Evolutionary conservation across 2,888 invertebrate species (phyloP).

Genomic region (Xylota sylvarum): DNA sequence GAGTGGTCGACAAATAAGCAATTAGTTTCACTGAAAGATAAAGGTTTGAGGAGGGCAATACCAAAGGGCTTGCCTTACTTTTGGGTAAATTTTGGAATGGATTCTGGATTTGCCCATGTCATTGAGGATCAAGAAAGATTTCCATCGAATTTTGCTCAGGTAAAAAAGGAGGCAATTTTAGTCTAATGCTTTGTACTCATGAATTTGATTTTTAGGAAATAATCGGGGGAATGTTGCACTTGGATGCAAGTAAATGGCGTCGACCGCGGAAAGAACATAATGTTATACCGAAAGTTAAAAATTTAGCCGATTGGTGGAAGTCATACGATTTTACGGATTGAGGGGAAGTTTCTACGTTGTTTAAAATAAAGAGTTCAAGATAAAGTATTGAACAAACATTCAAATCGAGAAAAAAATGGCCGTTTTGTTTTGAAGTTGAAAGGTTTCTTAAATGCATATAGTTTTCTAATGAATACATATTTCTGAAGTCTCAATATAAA

Average conservation of each 20-base stretch:
- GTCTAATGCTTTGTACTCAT: slow-evolving; percentile 45
- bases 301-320: slow-evolving; percentile 90
- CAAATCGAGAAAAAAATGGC: no score
- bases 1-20: slow-evolving; percentile 99
- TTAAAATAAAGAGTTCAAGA: neutral
- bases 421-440: no score
- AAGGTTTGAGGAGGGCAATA: slow-evolving; percentile 91
- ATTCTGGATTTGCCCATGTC: slow-evolving; percentile 97
- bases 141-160: slow-evolving; percentile 95
- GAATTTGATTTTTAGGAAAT: slow-evolving; percentile 89
- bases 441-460: no score
- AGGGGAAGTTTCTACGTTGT: neutral
- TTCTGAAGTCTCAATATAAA: no score
- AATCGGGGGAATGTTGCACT: slow-evolving; percentile 96
- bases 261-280: slow-evolving; percentile 89
- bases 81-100: slow-evolving; percentile 96
- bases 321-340: slow-evolving; percentile 86
- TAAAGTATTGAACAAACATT: no score
- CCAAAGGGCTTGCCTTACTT: slow-evolving; percentile 98
- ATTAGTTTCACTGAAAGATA: slow-evolving; percentile 89
- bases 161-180: slow-evolving; percentile 81
- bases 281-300: slow-evolving; percentile 87
- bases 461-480: no score
- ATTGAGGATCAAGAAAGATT: slow-evolving; percentile 97
- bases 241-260: slow-evolving; percentile 94